Base-by-base conservation (phyloP, 2,888 invertebrate genomes). In the Pyrochroa serraticornis region DNA sequence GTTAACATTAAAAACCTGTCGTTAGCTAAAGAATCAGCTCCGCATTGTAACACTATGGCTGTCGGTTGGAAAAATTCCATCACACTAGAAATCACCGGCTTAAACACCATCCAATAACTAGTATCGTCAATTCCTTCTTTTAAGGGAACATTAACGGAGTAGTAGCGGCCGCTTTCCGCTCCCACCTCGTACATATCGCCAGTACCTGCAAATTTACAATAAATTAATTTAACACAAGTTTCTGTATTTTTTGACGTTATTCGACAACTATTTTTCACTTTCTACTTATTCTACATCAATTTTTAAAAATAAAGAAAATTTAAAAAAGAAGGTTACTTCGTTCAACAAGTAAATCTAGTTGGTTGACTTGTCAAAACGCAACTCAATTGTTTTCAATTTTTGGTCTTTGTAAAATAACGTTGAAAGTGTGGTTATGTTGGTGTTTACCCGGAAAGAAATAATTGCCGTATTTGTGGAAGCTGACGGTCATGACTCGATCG, bases 171-270 rank as follows among this genome's bases (percentile, higher is more conserved):
- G 73, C 92, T 92, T 77, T 97, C 97, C 0, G 95, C 92, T 0
- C 99, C 99, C 45, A 97, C 88, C 81, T 99, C 98, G 78, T 95
- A 97, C 97, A 98, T 97, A 77, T 97, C 97, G 0, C 98, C 98
- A 0, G 98, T 99, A 2, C 22, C 22, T 22, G n/a, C n/a, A n/a
- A n/a, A n/a, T n/a, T n/a, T n/a, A n/a, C n/a, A n/a, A n/a, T n/a
- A n/a, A n/a, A n/a, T n/a, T n/a, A n/a, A n/a, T n/a, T n/a, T n/a
- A n/a, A n/a, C n/a, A n/a, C n/a, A n/a, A n/a, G n/a, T n/a, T n/a
- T n/a, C n/a, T n/a, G n/a, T n/a, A n/a, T n/a, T n/a, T n/a, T n/a
- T n/a, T n/a, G n/a, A n/a, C n/a, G n/a, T n/a, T n/a, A n/a, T n/a
- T n/a, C n/a, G n/a, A n/a, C n/a, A n/a, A n/a, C n/a, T n/a, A n/a